Percentiles rank a stretch among this genome's conserved stretches.
These are phyloP conservation scores for Oscheius sp. DNA, from an alignment of 1,140 invertebrate genomes.

Conservation along the genomic window DNA sequence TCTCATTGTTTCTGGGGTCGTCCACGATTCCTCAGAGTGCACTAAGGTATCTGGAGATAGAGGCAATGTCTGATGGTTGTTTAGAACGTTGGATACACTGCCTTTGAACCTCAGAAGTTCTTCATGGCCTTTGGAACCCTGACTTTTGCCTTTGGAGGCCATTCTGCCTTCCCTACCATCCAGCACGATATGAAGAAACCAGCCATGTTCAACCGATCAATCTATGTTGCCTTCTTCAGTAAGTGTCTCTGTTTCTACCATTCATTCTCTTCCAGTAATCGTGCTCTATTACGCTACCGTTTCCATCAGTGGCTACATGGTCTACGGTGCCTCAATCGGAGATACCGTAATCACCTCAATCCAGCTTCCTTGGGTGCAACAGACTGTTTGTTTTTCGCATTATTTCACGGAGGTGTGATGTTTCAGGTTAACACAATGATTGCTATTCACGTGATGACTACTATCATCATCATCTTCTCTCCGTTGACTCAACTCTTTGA, in stretches of 20 bases:
- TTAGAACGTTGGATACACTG: background rate
- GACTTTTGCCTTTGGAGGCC: constrained; percentile 61
- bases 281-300: constrained; percentile 27
- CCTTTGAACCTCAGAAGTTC: background rate
- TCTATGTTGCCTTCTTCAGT: constrained; percentile 37
- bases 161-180: constrained; percentile 63
- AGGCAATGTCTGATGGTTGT: too few species aligned
- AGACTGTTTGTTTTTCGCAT: constrained; percentile 26
- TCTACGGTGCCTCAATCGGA: constrained; percentile 32
- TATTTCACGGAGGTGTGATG: background rate
- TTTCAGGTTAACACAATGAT: constrained; percentile 48
- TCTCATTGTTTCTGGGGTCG: constrained; percentile 10
- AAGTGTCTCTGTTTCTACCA: constrained; percentile 14
- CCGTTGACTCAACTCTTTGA: constrained; percentile 69
- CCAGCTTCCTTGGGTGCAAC: constrained; percentile 33
- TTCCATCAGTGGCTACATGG: constrained; percentile 14
- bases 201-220: constrained; percentile 49
- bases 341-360: constrained; percentile 38
- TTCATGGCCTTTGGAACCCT: constrained; percentile 55
- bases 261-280: constrained; percentile 34
- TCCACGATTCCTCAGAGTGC: constrained; percentile 5
- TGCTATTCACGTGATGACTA: constrained; percentile 62
- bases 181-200: constrained; percentile 62
- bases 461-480: constrained; percentile 64
- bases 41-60: background rate